A percentile compares a stretch with the other conserved stretches of the same genome.
These are phyloP conservation scores for Tokudaia tokunoshimensis DNA, from an alignment of 2,797 vertebrate species.

Conservation along the genomic window DNA sequence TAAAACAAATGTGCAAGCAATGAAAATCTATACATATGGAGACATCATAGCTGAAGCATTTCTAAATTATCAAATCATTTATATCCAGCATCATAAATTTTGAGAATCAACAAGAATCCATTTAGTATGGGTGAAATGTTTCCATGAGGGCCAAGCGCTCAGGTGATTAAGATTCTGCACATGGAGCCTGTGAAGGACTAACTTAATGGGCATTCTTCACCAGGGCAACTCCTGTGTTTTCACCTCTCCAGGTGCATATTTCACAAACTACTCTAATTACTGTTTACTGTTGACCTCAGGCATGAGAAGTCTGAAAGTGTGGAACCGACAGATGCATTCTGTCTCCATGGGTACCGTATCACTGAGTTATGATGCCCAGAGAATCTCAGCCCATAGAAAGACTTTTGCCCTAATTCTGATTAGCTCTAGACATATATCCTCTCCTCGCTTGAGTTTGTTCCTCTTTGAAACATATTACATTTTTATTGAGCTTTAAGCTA, in stretches of 20 bases:
- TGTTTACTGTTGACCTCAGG: conserved; percentile 53
- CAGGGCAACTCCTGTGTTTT: conserved; percentile 7
- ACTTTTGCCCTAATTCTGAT: not conserved
- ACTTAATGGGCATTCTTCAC: conserved; percentile 6
- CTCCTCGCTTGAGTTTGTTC: not conserved
- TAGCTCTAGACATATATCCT: not conserved
- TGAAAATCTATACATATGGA: not conserved
- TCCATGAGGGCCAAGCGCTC: not conserved
- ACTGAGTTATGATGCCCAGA: not conserved
- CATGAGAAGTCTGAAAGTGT: conserved; percentile 14
- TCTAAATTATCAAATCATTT: not conserved
- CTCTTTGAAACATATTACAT: not conserved
- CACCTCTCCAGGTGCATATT: conserved; percentile 1
- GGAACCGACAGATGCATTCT: not conserved
- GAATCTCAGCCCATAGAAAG: not conserved
- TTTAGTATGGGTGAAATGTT: conserved; percentile 19
- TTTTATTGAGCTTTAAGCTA: not conserved
- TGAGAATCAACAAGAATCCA: not conserved
- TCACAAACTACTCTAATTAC: conserved; percentile 37
- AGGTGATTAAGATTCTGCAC: not conserved
- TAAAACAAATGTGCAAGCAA: not conserved
- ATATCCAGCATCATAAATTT: not conserved
- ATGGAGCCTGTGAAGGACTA: not conserved
- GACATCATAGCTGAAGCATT: not conserved
- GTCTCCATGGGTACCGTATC: not conserved